A percentile compares a stretch with the other conserved stretches of the same genome.
Conservation (phyloP, 2,888 invertebrate genomes). For the Cryptocheilus praepositus region DNA sequence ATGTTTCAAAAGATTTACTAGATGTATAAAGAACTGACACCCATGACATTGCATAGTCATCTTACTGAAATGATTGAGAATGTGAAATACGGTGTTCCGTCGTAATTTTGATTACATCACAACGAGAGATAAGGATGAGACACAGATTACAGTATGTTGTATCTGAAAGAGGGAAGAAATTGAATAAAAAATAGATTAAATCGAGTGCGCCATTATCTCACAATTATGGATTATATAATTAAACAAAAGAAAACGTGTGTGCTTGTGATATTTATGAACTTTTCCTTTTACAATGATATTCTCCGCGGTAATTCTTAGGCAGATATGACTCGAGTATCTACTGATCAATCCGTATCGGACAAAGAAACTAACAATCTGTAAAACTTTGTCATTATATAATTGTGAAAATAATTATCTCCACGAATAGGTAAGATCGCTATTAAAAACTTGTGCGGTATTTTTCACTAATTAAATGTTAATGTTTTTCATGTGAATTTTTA, state of each 20-base stretch:
- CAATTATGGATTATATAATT: slow-evolving; percentile 30
- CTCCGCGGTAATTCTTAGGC: slow-evolving; percentile 11
- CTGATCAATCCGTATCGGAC: not conserved
- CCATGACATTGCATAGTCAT: slow-evolving; percentile 48
- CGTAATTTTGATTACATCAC: slow-evolving; percentile 44
- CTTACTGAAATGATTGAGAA: slow-evolving; percentile 57
- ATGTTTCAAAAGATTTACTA: slow-evolving; percentile 37
- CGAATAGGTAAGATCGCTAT: no score
- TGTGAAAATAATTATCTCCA: no score
- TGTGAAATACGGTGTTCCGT: slow-evolving; percentile 36
- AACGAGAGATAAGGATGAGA: slow-evolving; percentile 28
- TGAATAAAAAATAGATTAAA: no score
- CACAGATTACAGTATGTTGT: no score
- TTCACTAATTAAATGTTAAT: no score
- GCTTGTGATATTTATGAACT: slow-evolving; percentile 38
- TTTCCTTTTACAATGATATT: slow-evolving; percentile 21
- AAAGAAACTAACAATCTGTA: slow-evolving; percentile 3
- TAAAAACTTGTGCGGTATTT: no score
- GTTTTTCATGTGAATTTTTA: no score
- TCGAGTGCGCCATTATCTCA: not conserved
- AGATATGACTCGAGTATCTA: slow-evolving; percentile 17
- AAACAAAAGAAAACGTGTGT: slow-evolving; percentile 20
- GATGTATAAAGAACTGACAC: slow-evolving; percentile 51
- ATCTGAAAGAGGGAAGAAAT: no score
- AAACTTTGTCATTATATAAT: not conserved